Evolutionary conservation across 2,888 invertebrate species (phyloP).

Genomic region (Lepetodrilus schrolli): DNA sequence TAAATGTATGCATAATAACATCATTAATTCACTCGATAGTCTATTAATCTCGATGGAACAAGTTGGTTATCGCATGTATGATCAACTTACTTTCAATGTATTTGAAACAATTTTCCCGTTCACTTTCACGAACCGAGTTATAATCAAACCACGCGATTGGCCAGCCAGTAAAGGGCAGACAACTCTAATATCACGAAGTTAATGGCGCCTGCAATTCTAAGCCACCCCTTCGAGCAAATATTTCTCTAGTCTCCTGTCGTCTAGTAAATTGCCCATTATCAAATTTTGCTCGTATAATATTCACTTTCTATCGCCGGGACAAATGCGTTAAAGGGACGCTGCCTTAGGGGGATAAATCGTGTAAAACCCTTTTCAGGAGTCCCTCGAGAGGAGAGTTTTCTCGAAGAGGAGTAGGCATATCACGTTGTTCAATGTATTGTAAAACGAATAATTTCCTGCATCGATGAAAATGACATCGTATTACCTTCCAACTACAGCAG

Average conservation of each 20-base stretch:
- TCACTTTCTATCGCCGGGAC: not conserved
- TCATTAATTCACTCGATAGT: too few relatives aligned
- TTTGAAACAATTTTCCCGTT: not conserved
- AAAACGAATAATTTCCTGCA: conserved; percentile 27
- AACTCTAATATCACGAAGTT: conserved; percentile 10
- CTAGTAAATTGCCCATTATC: conserved; percentile 30
- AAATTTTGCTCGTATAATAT: conserved; percentile 27
- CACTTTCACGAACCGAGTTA: conserved; percentile 4
- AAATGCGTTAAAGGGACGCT: not conserved
- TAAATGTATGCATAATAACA: too few relatives aligned
- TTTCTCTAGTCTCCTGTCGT: not conserved
- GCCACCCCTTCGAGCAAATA: not conserved
- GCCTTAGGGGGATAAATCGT: not conserved
- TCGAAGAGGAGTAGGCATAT: not conserved
- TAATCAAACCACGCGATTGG: conserved; percentile 2
- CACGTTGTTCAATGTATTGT: conserved; percentile 25
- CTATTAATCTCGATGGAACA: too few relatives aligned
- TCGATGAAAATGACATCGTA: conserved; percentile 6
- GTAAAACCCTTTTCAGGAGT: not conserved
- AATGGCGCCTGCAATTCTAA: conserved; percentile 22
- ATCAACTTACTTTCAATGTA: too few relatives aligned
- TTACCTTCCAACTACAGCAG: conserved; percentile 2
- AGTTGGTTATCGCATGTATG: too few relatives aligned
- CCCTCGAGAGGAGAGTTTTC: not conserved
- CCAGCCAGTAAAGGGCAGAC: not conserved